These are phyloP conservation scores for Drosophila murphyi DNA, from an alignment of 1,140 invertebrate species.

Conservation along the genomic window DNA sequence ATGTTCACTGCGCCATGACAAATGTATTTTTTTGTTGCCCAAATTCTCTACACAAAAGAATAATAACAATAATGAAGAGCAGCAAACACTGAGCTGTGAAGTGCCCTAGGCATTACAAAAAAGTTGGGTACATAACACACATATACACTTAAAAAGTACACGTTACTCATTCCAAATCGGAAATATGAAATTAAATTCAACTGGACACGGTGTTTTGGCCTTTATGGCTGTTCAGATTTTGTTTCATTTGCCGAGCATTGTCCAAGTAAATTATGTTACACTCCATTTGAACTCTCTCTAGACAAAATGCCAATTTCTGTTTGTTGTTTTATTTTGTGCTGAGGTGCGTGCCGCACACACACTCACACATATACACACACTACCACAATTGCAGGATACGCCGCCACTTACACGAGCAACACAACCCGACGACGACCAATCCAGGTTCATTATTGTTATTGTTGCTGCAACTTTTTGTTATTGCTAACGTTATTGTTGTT, in stretches of 20 bases:
- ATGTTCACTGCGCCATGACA: conserved; percentile 7
- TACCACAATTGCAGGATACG: conserved; percentile 7
- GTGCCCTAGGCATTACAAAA: conserved; percentile 2
- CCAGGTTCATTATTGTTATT: background rate
- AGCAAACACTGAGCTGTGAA: background rate
- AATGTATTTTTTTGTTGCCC: background rate
- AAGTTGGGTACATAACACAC: conserved; percentile 5
- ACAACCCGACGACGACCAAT: conserved; percentile 9
- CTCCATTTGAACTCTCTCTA: conserved; percentile 26
- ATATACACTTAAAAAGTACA: conserved; percentile 26
- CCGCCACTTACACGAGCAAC: conserved; percentile 31
- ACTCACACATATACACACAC: too few relatives aligned
- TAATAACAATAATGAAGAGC: background rate
- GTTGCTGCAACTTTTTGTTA: background rate
- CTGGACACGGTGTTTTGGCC: background rate
- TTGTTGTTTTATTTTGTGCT: conserved; percentile 25
- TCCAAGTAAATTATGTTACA: conserved; percentile 25
- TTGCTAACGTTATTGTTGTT: conserved; percentile 4
- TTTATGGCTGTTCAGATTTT: background rate
- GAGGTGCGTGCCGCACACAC: conserved; percentile 8
- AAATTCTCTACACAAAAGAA: background rate
- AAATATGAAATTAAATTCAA: conserved; percentile 2
- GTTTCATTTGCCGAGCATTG: conserved; percentile 11
- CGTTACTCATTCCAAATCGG: background rate
- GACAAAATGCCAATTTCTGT: conserved; percentile 25